phyloP scores from a whole-genome alignment of 1,140 invertebrate genomes.

The Trialeurodes vaporariorum region DNA sequence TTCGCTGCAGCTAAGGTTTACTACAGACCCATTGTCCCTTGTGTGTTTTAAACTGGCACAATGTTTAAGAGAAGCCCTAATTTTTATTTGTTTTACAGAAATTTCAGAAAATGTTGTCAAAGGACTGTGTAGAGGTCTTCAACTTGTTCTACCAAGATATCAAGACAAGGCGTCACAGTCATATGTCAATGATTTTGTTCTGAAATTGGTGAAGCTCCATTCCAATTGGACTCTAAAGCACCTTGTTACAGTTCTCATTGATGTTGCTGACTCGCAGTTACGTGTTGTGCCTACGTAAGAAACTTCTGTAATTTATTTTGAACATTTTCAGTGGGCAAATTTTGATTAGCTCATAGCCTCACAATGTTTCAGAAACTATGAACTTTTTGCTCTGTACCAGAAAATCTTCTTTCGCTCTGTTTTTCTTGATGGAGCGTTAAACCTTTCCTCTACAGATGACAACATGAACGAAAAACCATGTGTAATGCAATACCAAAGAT shows the following conservation, averaged over 20 bases:
- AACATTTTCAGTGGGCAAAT: no score
- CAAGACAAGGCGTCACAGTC: slow-evolving; percentile 62
- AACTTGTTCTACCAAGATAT: slow-evolving; percentile 61
- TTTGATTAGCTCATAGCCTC: no score
- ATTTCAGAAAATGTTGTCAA: slow-evolving; percentile 63
- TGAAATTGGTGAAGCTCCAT: slow-evolving; percentile 48
- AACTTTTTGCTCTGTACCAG: no score
- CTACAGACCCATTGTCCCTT: no score
- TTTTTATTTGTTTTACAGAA: slow-evolving; percentile 12
- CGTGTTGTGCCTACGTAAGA: slow-evolving; percentile 56
- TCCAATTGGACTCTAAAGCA: slow-evolving; percentile 54
- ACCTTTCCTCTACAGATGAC: no score
- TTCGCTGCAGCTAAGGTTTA: no score
- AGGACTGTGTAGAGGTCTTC: slow-evolving; percentile 62
- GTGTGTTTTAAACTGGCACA: slow-evolving; percentile 8
- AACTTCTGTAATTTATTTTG: no score
- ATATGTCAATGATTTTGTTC: slow-evolving; percentile 55
- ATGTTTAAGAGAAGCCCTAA: slow-evolving; percentile 18
- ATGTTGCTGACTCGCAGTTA: slow-evolving; percentile 50
- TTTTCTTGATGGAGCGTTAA: no score
- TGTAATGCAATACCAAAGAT: no score
- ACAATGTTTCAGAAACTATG: no score
- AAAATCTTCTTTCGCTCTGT: no score
- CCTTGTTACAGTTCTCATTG: slow-evolving; percentile 46
- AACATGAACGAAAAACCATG: no score